These are phyloP conservation scores for Pegea sp. DNA, from an alignment of 23 tunicate genomes.

Conservation along the genomic window DNA sequence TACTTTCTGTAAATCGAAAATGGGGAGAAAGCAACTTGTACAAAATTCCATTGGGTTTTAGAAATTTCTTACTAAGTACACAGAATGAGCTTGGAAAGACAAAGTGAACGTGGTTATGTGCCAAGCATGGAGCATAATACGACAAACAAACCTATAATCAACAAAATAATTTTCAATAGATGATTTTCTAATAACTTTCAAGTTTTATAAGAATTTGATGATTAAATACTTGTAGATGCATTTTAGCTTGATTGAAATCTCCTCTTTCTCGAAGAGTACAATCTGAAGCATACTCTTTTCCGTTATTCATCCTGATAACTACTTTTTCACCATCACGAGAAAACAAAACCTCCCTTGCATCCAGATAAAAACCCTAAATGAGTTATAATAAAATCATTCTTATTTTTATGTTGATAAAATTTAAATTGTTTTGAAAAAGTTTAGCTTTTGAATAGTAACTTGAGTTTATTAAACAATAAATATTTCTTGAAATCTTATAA, in stretches of 20 bases:
- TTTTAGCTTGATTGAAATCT: slow-evolving; percentile 43
- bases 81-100: slow-evolving; percentile 40
- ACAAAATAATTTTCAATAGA: too few relatives aligned
- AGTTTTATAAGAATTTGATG: neutral
- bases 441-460: too few relatives aligned
- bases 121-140: slow-evolving; percentile 37
- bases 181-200: too few relatives aligned
- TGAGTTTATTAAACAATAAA: too few relatives aligned
- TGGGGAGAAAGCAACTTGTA: slow-evolving; percentile 36
- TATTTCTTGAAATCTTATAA: neutral
- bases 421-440: too few relatives aligned
- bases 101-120: slow-evolving; percentile 72
- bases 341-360: slow-evolving; percentile 28
- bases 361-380: slow-evolving; percentile 79
- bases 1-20: slow-evolving; percentile 41
- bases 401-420: too few relatives aligned
- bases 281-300: slow-evolving; percentile 23
- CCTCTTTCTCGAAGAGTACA: slow-evolving; percentile 10
- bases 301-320: slow-evolving; percentile 13
- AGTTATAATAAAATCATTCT: too few relatives aligned
- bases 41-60: slow-evolving; percentile 14
- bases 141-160: slow-evolving; percentile 36
- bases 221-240: slow-evolving; percentile 59
- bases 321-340: slow-evolving; percentile 23
- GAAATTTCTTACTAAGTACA: slow-evolving; percentile 13